phyloP scores from a whole-genome alignment of 2,797 vertebrate genomes.

The Pipistrellus kuhlii region DNA sequence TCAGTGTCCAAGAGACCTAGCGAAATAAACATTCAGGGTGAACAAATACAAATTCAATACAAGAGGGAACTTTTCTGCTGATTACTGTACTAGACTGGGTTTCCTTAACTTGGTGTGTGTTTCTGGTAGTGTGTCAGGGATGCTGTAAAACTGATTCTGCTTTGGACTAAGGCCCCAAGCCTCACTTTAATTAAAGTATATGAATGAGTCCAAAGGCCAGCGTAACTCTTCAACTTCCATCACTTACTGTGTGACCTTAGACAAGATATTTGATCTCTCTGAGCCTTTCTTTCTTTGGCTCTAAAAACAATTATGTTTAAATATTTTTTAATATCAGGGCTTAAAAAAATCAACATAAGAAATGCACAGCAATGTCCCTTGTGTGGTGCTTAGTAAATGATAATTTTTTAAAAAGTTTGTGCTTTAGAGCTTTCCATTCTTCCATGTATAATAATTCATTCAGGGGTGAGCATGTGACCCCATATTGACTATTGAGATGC shows the following conservation, averaged over 20 bases:
- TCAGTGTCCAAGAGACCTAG: not conserved
- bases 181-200: not conserved
- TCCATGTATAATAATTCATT: not conserved
- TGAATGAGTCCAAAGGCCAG: not conserved
- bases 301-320: not conserved
- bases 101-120: not conserved
- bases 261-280: not conserved
- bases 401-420: not conserved
- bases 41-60: not conserved
- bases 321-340: not conserved
- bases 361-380: not conserved
- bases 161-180: not conserved
- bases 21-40: not conserved
- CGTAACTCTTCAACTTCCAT: not conserved
- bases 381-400: not conserved
- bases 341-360: not conserved
- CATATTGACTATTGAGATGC: not conserved
- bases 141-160: not conserved
- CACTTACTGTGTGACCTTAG: not conserved
- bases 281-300: conserved; percentile 26
- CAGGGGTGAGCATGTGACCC: not conserved
- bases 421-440: not conserved
- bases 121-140: not conserved
- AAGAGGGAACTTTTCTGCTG: not conserved
- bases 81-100: not conserved